Evolutionary conservation across 2,888 invertebrate genomes (phyloP).

Genomic region (Eilema sororculum): DNA sequence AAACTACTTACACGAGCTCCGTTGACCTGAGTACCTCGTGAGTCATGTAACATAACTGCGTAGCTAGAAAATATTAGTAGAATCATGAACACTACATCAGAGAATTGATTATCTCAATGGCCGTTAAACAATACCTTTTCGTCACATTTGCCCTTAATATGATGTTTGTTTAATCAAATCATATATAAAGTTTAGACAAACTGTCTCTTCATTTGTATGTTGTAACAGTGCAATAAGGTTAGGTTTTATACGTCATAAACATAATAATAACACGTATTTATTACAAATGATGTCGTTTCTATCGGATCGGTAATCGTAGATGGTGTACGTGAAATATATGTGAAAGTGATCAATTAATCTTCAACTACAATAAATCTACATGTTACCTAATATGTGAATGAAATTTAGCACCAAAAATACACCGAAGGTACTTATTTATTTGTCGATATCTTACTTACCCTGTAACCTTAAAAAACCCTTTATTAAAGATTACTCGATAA

Average conservation of each 20-base stretch:
- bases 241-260: not conserved
- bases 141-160: not conserved
- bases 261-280: not conserved
- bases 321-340: no score
- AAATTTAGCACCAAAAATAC: no score
- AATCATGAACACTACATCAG: slow-evolving; percentile 15
- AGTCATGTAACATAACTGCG: slow-evolving; percentile 45
- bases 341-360: no score
- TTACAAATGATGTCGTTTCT: not conserved
- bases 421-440: no score
- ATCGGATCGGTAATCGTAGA: not conserved
- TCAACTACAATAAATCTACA: no score
- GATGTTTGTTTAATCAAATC: not conserved
- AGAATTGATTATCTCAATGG: slow-evolving; percentile 31
- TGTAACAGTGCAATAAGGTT: not conserved
- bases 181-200: not conserved
- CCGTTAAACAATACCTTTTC: slow-evolving; percentile 4
- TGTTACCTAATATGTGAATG: no score
- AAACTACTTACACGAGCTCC: slow-evolving; percentile 1
- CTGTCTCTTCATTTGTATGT: not conserved
- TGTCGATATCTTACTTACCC: no score
- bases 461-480: no score
- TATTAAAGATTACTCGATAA: no score
- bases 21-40: slow-evolving; percentile 24
- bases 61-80: slow-evolving; percentile 37